Evolutionary conservation across 2,888 invertebrate genomes (phyloP), one percentile per base, ranked within the genome.

Genomic region (Archips xylosteana): DNA sequence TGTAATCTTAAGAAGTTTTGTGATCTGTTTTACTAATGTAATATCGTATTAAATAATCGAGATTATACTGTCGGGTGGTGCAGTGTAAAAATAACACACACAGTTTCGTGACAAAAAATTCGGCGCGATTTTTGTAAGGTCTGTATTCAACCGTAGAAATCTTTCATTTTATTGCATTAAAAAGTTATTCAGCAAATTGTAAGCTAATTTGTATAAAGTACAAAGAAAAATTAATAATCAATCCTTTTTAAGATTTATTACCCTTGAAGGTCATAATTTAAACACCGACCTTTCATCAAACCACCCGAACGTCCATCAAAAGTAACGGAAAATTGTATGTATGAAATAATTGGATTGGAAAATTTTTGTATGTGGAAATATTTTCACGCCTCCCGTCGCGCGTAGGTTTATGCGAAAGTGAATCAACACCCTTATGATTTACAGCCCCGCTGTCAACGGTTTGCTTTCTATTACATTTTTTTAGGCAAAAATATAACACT

Each of bases 341-440:
- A 72, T 39, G 67, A 68, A 73, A 73, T 69, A 69, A 73, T 69
- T 64, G 73, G n/a, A 73, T 68, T 64, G 68, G 68, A 68, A 68
- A 64, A 64, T 54, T 47, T 61, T 36, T 57, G 68, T 59, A 47
- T 65, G 65, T 69, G 36, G 36, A 73, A 69, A 60, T 45, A 45
- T 65, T 54, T 73, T 70, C 34, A 57, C 51, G 51, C 42, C 57
- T 49, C 59, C 47, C 64, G 10, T 60, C 51, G 34, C 57, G 47
- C 34, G 64, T 59, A 39, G 39, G 36, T 49, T 70, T 74, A 70
- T 64, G 60, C 69, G 51, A n/a, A 64, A 70, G 65, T 74, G 74
- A 74, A 74, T 70, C 74, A 74, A 74, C 73, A 70, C 74, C 74
- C 74, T 70, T 70, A 15, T 74, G 74, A 74, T 70, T 69, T 61